A percentile compares a stretch with the other conserved stretches of the same genome.
phyloP scores from a whole-genome alignment of 2,113 vertebrate genomes.

The Herpailurus yagouaroundi region DNA sequence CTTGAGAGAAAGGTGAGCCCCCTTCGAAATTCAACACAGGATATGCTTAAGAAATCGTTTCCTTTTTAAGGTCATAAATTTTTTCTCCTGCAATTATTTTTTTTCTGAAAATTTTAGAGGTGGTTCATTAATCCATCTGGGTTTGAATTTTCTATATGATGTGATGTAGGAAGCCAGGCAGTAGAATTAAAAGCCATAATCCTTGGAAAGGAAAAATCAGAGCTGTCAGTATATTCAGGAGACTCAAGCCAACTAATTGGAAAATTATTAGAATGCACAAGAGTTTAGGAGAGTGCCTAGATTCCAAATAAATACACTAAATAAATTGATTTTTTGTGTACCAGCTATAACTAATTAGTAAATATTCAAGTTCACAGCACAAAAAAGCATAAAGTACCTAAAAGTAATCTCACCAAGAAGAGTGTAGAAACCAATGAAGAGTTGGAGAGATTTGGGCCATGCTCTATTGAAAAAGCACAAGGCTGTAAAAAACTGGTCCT shows the following conservation, averaged over 20 bases:
- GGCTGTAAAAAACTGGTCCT: background rate
- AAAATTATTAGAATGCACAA: background rate
- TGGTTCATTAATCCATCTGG: background rate
- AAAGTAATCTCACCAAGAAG: background rate
- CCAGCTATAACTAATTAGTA: background rate
- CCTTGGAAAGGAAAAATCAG: background rate
- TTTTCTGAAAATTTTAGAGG: background rate
- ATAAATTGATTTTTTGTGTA: background rate
- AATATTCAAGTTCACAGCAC: background rate
- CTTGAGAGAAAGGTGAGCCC: conserved; percentile 92
- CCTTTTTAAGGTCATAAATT: background rate
- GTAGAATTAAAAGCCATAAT: background rate
- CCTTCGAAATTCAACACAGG: background rate
- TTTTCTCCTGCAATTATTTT: background rate
- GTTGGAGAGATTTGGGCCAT: background rate
- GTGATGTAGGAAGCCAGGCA: background rate
- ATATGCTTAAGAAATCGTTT: background rate
- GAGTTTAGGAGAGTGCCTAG: background rate
- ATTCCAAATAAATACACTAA: conserved; percentile 31
- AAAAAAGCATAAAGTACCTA: background rate
- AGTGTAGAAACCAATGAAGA: background rate
- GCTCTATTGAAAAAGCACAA: background rate
- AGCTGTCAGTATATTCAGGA: background rate
- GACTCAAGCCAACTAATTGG: background rate
- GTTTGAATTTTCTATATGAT: background rate